Base-by-base conservation (phyloP, 2,113 vertebrate genomes). In the Rhinoderma darwinii region DNA sequence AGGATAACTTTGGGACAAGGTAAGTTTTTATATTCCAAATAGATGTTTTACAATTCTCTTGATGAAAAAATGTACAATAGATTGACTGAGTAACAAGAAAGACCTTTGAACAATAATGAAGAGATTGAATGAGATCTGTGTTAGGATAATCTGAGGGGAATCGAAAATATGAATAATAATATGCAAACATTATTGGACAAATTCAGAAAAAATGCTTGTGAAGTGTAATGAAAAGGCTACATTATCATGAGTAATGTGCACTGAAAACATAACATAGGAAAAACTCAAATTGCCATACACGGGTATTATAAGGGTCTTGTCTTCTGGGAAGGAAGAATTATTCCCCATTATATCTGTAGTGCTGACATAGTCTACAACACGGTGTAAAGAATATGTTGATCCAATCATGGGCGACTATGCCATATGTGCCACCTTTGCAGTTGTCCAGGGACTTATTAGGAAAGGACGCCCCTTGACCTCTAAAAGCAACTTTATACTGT, bases 31-130 rank as follows among this genome's bases (percentile, higher is more conserved):
- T 41, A 86, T 86, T 81, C 35, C 59, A 86, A 86, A 66, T 81
- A 86, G 63, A 86, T 86, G 77, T 81, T 86, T 81, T 86, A 86
- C 77, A 73, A 81, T 72, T 86, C 85, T 72, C 77, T 68, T 50
- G 63, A 81, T 81, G 63, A 43, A 18, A 78, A 86, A 86, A 56
- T 73, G 50, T 86, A 86, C 77, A 73, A 81, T 81, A 43, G 47
- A 86, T 81, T 86, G 63, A 81, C 63, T 59, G 47, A 81, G 77
- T 86, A 81, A 81, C 85, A 81, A 72, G 77, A 81, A 86, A 86
- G 76, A 70, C 63, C 63, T 86, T 81, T 86, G 50, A 81, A 70
- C 77, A 70, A 80, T 86, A 86, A 86, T 73, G 68, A 86, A 59
- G 77, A 86, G 85, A 81, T 80, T 73, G 76, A 35, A 47, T 20